phyloP scores from a whole-genome alignment of 1,140 invertebrate genomes.

The Phymorhynchus buccinoides region DNA sequence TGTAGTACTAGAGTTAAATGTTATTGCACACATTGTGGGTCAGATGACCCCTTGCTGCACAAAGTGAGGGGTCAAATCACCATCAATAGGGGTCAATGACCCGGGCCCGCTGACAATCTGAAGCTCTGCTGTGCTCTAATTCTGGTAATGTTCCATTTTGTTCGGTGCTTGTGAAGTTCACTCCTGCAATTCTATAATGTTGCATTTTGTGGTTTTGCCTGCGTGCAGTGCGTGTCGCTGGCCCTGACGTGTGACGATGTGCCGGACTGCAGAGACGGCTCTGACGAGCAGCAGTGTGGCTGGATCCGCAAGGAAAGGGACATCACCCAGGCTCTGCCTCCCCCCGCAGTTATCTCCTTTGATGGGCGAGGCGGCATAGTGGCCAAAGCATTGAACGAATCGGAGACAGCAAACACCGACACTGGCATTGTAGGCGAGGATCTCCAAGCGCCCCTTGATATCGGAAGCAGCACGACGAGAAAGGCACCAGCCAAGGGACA shows the following conservation, averaged over 20 bases:
- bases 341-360: background rate
- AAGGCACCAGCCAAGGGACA: no score
- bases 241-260: background rate
- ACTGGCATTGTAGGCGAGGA: no score
- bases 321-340: background rate
- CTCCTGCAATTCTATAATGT: background rate
- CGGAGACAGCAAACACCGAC: background rate
- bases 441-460: background rate
- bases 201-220: no score
- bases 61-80: no score
- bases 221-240: background rate
- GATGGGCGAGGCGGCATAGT: background rate
- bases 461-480: no score
- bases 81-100: no score
- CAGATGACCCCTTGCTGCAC: no score
- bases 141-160: no score
- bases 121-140: no score
- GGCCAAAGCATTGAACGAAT: background rate
- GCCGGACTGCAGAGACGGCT: background rate
- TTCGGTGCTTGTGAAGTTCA: background rate
- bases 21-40: no score
- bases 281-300: background rate
- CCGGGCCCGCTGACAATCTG: no score
- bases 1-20: no score
- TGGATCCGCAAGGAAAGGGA: background rate